phyloP scores from a whole-genome alignment of 2,888 invertebrate species.

The Diaprepes abbreviatus region DNA sequence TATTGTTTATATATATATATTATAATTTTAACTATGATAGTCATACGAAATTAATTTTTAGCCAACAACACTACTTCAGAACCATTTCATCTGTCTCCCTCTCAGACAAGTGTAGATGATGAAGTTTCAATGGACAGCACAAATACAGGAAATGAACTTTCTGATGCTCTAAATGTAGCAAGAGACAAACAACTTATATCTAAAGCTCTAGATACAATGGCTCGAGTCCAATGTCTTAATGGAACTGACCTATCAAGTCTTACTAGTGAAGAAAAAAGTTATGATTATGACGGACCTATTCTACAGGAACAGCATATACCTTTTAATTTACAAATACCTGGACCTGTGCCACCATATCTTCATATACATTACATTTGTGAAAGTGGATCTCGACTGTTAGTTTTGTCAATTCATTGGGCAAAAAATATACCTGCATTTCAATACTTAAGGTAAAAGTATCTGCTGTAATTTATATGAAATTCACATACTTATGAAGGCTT shows the following conservation, averaged over 20 bases:
- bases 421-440: conserved; percentile 87
- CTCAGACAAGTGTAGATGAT: conserved; percentile 70
- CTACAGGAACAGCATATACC: conserved; percentile 78
- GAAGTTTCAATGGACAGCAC: conserved; percentile 72
- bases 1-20: background rate
- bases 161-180: conserved; percentile 74
- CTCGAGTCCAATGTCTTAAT: conserved; percentile 67
- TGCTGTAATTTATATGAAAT: no score
- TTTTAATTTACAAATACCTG: conserved; percentile 83
- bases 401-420: conserved; percentile 92
- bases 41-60: no score
- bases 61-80: conserved; percentile 59
- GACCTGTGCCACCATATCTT: conserved; percentile 88
- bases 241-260: conserved; percentile 61
- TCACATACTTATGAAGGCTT: no score
- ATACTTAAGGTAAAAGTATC: conserved; percentile 77
- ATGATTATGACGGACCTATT: conserved; percentile 74
- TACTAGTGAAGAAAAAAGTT: conserved; percentile 60
- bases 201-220: conserved; percentile 81
- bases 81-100: conserved; percentile 66
- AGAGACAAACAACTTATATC: conserved; percentile 74
- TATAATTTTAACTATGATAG: no score
- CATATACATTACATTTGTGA: conserved; percentile 96
- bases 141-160: conserved; percentile 69
- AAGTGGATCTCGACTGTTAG: conserved; percentile 91